Percentiles rank a stretch among this genome's conserved stretches.
These are phyloP conservation scores for Manis javanica DNA, from an alignment of 2,797 vertebrate species.

Conservation along the genomic window DNA sequence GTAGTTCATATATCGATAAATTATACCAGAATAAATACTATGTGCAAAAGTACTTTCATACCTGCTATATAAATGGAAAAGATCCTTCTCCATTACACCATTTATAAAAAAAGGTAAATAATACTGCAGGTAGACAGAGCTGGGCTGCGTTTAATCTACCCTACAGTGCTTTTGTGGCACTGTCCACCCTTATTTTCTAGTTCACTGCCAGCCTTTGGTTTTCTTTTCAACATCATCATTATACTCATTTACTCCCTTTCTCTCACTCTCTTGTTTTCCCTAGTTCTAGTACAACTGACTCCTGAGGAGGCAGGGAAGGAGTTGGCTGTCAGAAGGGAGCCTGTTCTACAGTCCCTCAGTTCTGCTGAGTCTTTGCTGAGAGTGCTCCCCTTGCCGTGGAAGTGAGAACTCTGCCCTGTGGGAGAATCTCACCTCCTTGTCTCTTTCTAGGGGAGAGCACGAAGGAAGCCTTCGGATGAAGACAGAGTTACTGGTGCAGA, in stretches of 20 bases:
- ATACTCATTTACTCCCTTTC: conserved; percentile 26
- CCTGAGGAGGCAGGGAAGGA: conserved; percentile 66
- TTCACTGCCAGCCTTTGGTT: background rate
- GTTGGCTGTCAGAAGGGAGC: background rate
- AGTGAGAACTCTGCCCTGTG: conserved; percentile 59
- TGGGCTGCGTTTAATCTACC: background rate
- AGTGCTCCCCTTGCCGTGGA: conserved; percentile 67
- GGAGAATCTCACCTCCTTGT: conserved; percentile 63
- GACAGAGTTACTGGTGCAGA: conserved; percentile 97
- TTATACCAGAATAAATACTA: background rate
- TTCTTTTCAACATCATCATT: background rate
- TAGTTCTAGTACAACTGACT: conserved; percentile 46
- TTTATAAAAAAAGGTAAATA: background rate
- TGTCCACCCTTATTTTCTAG: background rate
- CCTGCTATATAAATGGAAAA: background rate
- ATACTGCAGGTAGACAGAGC: background rate
- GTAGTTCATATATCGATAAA: background rate
- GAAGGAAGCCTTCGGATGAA: conserved; percentile 97
- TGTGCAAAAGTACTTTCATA: background rate
- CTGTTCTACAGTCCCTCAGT: background rate
- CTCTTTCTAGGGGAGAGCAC: conserved; percentile 91
- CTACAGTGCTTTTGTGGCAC: background rate
- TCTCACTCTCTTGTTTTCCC: conserved; percentile 51
- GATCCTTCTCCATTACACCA: background rate
- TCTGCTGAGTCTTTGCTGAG: conserved; percentile 56